These are phyloP conservation scores for Todiramphus chloris DNA, from an alignment of 2,113 vertebrate species.

Conservation along the genomic window DNA sequence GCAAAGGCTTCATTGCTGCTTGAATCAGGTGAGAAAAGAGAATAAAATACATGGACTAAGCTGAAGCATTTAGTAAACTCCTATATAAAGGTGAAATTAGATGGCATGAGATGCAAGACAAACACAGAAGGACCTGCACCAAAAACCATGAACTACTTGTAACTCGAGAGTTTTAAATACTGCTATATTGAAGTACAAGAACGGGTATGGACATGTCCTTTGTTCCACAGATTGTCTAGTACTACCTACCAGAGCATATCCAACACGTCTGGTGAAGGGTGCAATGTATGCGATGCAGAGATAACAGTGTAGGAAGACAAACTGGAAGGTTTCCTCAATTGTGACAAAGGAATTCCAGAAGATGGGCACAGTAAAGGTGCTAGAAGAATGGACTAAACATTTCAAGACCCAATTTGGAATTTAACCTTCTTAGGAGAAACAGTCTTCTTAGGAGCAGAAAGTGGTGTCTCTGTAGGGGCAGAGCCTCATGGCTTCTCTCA, in stretches of 20 bases:
- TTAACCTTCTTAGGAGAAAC: neutral
- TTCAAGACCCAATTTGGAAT: neutral
- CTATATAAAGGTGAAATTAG: neutral
- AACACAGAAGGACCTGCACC: neutral
- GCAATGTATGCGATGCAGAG: neutral
- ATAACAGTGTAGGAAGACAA: neutral
- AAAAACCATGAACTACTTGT: neutral
- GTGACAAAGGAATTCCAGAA: neutral
- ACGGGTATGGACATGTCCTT: neutral
- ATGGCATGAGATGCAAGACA: neutral
- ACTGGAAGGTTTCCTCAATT: neutral
- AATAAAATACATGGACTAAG: neutral
- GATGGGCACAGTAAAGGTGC: neutral
- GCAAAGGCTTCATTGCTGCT: neutral
- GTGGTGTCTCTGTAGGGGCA: too few species aligned
- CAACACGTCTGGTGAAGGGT: neutral
- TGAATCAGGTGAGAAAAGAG: neutral
- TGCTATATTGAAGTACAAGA: neutral
- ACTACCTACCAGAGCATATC: neutral
- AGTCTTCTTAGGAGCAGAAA: neutral
- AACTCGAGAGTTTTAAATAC: neutral
- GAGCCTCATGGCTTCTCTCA: too few species aligned
- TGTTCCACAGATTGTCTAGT: neutral
- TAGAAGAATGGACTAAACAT: neutral
- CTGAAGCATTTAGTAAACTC: neutral